phyloP scores from a whole-genome alignment of 2,888 invertebrate species.

The Hypena proboscidalis region DNA sequence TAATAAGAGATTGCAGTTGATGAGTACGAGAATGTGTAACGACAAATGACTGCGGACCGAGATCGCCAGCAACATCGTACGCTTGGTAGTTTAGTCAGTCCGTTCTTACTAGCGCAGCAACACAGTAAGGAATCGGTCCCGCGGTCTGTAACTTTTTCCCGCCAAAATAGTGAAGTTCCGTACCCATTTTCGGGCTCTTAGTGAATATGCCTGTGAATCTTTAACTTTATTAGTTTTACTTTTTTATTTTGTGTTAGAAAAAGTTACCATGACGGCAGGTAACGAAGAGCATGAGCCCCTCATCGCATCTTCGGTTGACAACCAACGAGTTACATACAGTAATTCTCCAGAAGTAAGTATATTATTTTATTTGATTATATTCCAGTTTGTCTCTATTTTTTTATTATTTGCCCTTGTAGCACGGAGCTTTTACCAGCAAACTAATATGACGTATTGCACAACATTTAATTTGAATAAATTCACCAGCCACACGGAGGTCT shows the following conservation, averaged over 20 bases:
- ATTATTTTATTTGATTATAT: neutral
- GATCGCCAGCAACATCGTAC: conserved; percentile 14
- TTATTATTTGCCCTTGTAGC: too few species aligned
- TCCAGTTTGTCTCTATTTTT: neutral
- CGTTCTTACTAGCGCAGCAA: conserved; percentile 18
- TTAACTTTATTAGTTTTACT: conserved; percentile 19
- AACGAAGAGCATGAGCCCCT: conserved; percentile 81
- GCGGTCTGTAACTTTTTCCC: conserved; percentile 43
- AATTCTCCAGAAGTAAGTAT: conserved; percentile 70
- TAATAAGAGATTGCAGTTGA: conserved; percentile 31
- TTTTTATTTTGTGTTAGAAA: conserved; percentile 25
- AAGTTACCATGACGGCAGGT: conserved; percentile 71
- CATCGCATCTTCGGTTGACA: conserved; percentile 75
- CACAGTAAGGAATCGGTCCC: conserved; percentile 30
- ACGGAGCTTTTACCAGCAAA: too few species aligned
- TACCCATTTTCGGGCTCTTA: conserved; percentile 22
- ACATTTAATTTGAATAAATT: too few species aligned
- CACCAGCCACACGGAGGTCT: too few species aligned
- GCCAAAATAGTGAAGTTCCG: conserved; percentile 46
- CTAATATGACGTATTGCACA: too few species aligned
- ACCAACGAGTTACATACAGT: conserved; percentile 71
- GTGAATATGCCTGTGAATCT: conserved; percentile 52
- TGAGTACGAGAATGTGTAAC: conserved; percentile 23
- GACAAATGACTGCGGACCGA: conserved; percentile 11
- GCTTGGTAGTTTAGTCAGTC: conserved; percentile 31